Conservation (phyloP, 1,140 invertebrate genomes). For the Branchinecta lynchi region DNA sequence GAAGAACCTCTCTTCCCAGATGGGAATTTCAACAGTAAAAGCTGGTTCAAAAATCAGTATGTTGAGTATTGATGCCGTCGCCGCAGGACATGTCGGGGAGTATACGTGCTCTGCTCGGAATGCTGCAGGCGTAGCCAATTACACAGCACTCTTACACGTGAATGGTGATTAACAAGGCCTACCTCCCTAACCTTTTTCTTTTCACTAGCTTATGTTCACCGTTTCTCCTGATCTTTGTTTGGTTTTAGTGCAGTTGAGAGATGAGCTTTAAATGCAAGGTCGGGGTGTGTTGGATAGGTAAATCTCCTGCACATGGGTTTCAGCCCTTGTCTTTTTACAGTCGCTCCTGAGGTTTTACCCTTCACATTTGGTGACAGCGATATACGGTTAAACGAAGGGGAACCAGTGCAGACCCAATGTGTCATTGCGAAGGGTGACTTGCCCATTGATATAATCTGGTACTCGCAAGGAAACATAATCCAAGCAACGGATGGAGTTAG, state of each 20-base stretch:
- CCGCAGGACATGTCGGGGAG: conserved; percentile 57
- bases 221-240: no score
- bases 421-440: conserved; percentile 44
- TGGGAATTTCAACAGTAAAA: conserved; percentile 20
- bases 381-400: no score
- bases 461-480: conserved; percentile 24
- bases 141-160: conserved; percentile 15
- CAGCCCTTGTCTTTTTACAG: conserved; percentile 27
- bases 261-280: no score
- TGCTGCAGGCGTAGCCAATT: conserved; percentile 30
- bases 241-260: no score
- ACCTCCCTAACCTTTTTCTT: background rate
- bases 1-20: conserved; percentile 17
- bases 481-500: conserved; percentile 33
- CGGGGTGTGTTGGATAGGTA: no score
- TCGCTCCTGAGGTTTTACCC: conserved; percentile 44
- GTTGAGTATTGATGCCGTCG: conserved; percentile 59
- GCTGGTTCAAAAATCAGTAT: conserved; percentile 19
- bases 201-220: background rate
- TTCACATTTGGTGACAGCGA: conserved; percentile 40
- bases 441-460: conserved; percentile 42
- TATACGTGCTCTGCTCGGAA: conserved; percentile 41
- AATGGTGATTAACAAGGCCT: conserved; percentile 12
- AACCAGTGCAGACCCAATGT: conserved; percentile 32
- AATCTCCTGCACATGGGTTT: no score